Base-by-base conservation (phyloP, 2,113 vertebrate genomes). In the Agapornis roseicollis region DNA sequence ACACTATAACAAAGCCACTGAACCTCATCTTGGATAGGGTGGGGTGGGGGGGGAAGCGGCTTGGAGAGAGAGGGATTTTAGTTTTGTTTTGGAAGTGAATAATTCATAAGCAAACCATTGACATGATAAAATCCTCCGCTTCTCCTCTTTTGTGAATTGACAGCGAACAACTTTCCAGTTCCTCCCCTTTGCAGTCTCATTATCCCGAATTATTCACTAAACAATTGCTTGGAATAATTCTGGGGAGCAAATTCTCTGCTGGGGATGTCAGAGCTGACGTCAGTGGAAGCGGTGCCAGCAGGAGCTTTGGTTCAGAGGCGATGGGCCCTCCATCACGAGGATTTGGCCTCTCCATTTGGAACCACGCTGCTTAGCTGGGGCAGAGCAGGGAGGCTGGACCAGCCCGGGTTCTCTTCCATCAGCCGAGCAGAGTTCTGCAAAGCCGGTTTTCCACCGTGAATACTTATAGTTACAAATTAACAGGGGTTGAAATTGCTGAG, bases 41-140 rank as follows among this genome's bases (percentile, higher is more conserved):
- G 6, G 41, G 41, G 41, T n/a, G 8, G 28, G 66, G 3, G 13
- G 24, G 28, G 17, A 33, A 58, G 33, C 14, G 3, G 56, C 56
- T 58, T 16, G 13, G 56, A 58, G 56, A 24, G 23, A 35, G 35
- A 42, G 31, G 53, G 63, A 8, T 64, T 65, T 78, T 50, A 50
- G 37, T 72, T 52, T 56, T 64, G 46, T 58, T 64, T 37, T 22
- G 49, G 44, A 61, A 92, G 76, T 5, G 29, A 80, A 95, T 96
- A 89, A 96, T 96, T 96, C 94, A 95, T 88, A 68, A 39, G 47
- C 77, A 19, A 94, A 64, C 53, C 93, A 93, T 85, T 93, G 92
- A 92, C 93, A 93, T 90, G 92, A 95, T 93, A 93, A 97, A 93
- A 93, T 81, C 92, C 77, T 93, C 85, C 65, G 23, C 92, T 94